Conservation (phyloP, 1,140 invertebrate genomes). For the Lanistes nyassanus region DNA sequence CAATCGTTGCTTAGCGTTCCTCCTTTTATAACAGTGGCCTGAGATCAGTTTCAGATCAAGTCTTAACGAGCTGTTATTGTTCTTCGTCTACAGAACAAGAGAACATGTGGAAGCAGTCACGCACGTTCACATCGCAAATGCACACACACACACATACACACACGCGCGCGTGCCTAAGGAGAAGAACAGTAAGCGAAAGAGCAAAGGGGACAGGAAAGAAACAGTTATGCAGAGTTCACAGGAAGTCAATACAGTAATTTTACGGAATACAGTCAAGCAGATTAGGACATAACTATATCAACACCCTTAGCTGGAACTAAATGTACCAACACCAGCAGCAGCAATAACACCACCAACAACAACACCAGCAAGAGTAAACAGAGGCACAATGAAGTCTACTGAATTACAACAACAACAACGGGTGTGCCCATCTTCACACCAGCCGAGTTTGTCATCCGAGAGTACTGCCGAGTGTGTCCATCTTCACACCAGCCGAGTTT, state of each 20-base stretch:
- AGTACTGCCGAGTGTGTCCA: no score
- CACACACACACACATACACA: not conserved
- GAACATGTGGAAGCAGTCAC: no score
- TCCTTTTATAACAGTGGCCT: no score
- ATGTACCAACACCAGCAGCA: not conserved
- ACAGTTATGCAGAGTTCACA: not conserved
- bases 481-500: no score
- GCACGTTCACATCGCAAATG: not conserved
- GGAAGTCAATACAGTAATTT: not conserved
- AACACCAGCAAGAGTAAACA: not conserved
- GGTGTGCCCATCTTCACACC: no score
- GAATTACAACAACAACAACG: no score
- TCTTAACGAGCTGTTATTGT: not conserved
- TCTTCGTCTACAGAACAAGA: not conserved
- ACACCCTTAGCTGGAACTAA: not conserved
- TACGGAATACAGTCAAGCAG: not conserved
- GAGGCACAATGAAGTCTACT: no score
- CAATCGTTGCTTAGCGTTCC: no score
- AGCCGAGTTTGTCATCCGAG: no score
- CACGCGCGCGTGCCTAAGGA: not conserved
- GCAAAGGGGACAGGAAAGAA: not conserved
- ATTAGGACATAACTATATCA: not conserved
- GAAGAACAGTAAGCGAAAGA: not conserved
- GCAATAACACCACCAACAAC: not conserved
- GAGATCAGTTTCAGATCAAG: no score